Evolutionary conservation across 2,797 vertebrate species (phyloP), one percentile per base, ranked within the genome.

Genomic region (Pseudochaenichthys georgianus): DNA sequence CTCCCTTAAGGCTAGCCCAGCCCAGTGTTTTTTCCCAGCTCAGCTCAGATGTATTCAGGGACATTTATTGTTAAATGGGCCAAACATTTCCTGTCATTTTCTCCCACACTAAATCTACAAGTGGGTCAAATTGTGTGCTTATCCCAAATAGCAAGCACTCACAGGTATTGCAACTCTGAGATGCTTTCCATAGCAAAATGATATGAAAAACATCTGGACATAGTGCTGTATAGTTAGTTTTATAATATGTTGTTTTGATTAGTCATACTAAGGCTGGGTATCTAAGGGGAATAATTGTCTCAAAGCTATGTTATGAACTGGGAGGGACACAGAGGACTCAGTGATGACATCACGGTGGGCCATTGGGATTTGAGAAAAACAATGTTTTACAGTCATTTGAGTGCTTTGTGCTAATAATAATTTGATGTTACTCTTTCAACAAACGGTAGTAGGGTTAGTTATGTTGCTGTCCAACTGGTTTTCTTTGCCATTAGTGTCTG

Each of bases 1-100:
- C 48, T 83, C 69, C 84, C 75, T 72, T 54, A 71, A 79, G 79
- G 71, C 64, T 66, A 46, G 72, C 65, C 82, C 71, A 70, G 80
- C 64, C 82, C 72, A 58, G 54, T 68, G 48, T 13, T 70, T 68
- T 75, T 55, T 59, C 70, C 61, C 69, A 66, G 74, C 83, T 81
- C 42, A 48, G 70, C 78, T 77, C 81, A 78, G 70, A 78, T 82
- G 79, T 84, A 83, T 88, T 92, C 75, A 87, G 75, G 80, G 86
- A 77, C 86, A 93, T 92, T 84, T 93, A 88, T 88, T 90, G 92
- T 92, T 91, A 87, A 94, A 91, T 84, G 85, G 84, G 76, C 85
- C 82, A 90, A 79, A 90, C 85, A 69, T 92, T 95, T 95, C 92
- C 94, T 93, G 93, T 87, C 78, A 81, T 93, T 92, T 91, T 86